Base-by-base conservation (phyloP, 2,113 vertebrate species). In the Pygoscelis adeliae region DNA sequence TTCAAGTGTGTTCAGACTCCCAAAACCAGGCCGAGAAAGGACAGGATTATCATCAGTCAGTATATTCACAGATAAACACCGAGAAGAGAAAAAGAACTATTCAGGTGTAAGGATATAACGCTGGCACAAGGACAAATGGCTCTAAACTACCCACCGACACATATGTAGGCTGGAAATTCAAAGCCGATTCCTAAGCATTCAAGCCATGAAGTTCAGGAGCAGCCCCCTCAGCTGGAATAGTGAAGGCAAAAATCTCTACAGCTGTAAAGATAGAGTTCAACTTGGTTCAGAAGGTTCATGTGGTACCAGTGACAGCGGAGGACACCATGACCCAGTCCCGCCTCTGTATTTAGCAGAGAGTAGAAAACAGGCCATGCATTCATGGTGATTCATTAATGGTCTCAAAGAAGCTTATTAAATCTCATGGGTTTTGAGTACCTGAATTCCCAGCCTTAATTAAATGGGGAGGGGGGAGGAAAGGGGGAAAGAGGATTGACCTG, bases 261-360 rank as follows among this genome's bases (percentile, higher is more conserved):
- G 52, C 38, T 88, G 25, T 29, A 59, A 67, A 93, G 47, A 32
- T 0, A 62, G 38, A 73, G 14, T 32, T 74, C 66, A 76, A 0
- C 49, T 72, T 69, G 49, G 67, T 34, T 73, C 69, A 72, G n/a
- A 72, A 88, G 19, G 40, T 17, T 88, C 59, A 63, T n/a, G 55
- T 14, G 32, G 67, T 49, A 42, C 12, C 53, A 0, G 10, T 32
- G 42, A 74, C 82, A 85, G 52, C 22, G 0, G 0, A 92, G 71
- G 79, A 93, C 74, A 79, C 17, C n/a, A 6, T 15, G 71, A 88
- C 66, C 65, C 71, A 72, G 61, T 77, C 66, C 46, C 0, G 0
- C 11, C 62, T 46, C 79, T 81, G 22, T 58, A 92, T 80, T 96
- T 83, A 90, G 53, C 47, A 29, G 47, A 66, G 55, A 93, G 66